Conservation (phyloP, 1,140 invertebrate species). For the Heliothis subflexa region DNA sequence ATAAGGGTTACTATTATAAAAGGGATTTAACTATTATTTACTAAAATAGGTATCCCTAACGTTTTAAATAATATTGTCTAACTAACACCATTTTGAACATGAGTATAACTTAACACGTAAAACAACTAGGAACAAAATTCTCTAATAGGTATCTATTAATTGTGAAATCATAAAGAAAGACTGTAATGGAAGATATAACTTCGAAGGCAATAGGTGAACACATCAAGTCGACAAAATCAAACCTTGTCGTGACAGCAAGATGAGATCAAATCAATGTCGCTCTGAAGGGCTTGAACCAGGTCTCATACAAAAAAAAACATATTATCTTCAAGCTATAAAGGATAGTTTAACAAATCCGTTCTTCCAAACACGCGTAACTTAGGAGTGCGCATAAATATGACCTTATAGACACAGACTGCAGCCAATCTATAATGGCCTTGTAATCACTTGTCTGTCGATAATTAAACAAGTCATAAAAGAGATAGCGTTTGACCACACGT, state of each 20-base stretch:
- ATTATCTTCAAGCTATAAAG: not conserved
- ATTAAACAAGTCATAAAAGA: conserved; percentile 6
- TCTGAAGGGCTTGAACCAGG: conserved; percentile 18
- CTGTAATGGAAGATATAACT: conserved; percentile 40
- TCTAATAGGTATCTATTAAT: conserved; percentile 5
- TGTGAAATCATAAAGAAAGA: conserved; percentile 16
- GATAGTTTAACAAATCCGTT: not conserved
- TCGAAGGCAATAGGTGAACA: conserved; percentile 56
- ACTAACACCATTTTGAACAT: conserved; percentile 15
- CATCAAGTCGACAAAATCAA: conserved; percentile 49
- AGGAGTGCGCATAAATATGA: not conserved
- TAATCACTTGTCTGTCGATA: not conserved
- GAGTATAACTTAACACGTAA: conserved; percentile 30
- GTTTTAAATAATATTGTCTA: conserved; percentile 32
- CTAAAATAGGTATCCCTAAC: not conserved
- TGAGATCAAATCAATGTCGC: conserved; percentile 48
- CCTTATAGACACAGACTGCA: too few relatives aligned
- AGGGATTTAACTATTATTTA: not conserved
- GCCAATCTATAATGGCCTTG: not conserved
- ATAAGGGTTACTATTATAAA: not conserved
- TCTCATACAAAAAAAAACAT: not conserved
- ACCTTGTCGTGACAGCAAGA: conserved; percentile 50
- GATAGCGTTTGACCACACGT: conserved; percentile 5
- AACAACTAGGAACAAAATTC: conserved; percentile 40
- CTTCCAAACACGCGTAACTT: not conserved